Evolutionary conservation across 2,113 vertebrate species (phyloP), one percentile per base, ranked within the genome.

Genomic region (Halcyon malimbica): DNA sequence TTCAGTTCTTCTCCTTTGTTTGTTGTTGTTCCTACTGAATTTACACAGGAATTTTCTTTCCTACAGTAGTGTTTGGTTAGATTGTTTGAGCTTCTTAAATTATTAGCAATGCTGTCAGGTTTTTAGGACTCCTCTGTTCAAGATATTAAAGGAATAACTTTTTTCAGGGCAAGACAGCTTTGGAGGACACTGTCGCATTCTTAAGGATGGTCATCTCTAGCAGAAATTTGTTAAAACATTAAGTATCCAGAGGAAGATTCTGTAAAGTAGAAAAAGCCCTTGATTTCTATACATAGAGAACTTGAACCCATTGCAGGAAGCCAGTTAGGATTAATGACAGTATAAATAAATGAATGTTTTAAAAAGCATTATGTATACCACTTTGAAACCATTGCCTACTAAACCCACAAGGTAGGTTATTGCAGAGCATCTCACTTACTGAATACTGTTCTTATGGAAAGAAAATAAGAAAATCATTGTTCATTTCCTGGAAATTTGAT

Each of bases 351-450:
- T 15, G 14, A 69, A 44, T 14, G 23, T 26, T 57, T 26, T 5
- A n/a, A 23, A 78, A 62, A 44, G 0, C 6, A 18, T 42, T 70
- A 20, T 25, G 8, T 7, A 9, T 41, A 12, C 2, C 1, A 29
- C 9, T 26, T 65, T 53, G 10, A 26, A 89, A 42, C 3, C 9
- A 17, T 12, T 64, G n/a, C n/a, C 39, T 60, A 31, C 64, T 35
- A 83, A 83, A 60, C 13, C 3, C 11, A 13, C 42, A 75, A 73
- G 16, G 24, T 20, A 62, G 10, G 6, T 63, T 76, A 68, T 19
- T 83, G 63, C 19, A 83, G n/a, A 68, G 10, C 11, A 82, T 19
- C 8, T 41, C 5, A 7, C 23, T 50, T 16, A 24, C 1, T 39
- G 12, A 71, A n/a, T 39, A 24, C 5, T 17, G 3, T 64, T 42